phyloP scores from a whole-genome alignment of 2,113 vertebrate genomes.

The Takifugu bimaculatus region DNA sequence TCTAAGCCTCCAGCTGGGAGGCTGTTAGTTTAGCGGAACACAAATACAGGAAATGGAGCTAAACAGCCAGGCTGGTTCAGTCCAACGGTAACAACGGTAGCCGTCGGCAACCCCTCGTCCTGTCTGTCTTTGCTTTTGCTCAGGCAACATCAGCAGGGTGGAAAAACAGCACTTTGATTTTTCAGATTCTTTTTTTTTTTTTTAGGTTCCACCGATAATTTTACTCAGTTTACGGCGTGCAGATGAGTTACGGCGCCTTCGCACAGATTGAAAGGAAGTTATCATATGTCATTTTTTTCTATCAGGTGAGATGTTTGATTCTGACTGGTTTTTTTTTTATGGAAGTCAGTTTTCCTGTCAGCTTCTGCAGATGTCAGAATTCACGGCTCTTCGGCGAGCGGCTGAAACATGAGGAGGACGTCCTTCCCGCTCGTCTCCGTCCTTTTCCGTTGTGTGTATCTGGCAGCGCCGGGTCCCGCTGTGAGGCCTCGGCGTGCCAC shows the following conservation, averaged over 20 bases:
- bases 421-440: not conserved
- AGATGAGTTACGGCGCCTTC: no score
- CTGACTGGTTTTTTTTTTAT: no score
- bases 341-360: no score
- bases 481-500: constrained; percentile 19
- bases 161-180: not conserved
- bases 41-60: not conserved
- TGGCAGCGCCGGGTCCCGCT: constrained; percentile 13
- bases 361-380: no score
- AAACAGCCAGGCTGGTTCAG: not conserved
- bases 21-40: not conserved
- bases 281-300: constrained; percentile 5
- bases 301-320: not conserved
- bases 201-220: not conserved
- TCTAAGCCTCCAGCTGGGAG: not conserved
- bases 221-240: no score
- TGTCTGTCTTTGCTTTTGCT: not conserved
- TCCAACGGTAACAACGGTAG: not conserved
- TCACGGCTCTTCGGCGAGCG: no score
- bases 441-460: not conserved
- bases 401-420: not conserved
- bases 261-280: no score
- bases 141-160: not conserved
- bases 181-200: constrained; percentile 4
- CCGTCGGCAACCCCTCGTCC: not conserved